These are phyloP conservation scores for Hippocampus mohnikei DNA, from an alignment of 2,113 vertebrate species.

Conservation along the genomic window DNA sequence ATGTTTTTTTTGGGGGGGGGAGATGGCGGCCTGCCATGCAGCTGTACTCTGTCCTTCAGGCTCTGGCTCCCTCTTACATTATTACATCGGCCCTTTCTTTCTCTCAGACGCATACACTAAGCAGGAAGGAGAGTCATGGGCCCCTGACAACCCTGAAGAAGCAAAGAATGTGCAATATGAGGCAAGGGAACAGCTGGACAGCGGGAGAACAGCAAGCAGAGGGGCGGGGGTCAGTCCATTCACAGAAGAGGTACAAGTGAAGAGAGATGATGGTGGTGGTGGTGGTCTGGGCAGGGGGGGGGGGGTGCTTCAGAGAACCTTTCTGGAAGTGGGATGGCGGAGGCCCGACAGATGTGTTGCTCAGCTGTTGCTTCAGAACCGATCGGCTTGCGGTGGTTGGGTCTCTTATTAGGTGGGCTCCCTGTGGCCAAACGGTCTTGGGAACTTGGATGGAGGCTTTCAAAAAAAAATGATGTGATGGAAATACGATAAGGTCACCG, in stretches of 20 bases:
- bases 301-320: constrained; percentile 16
- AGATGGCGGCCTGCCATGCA: constrained; percentile 43
- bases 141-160: constrained; percentile 64
- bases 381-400: constrained; percentile 45
- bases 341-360: constrained; percentile 55
- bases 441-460: constrained; percentile 39
- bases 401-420: constrained; percentile 39
- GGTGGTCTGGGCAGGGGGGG: constrained; percentile 10
- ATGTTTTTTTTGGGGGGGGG: constrained; percentile 11
- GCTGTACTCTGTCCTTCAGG: constrained; percentile 69
- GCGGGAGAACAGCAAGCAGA: constrained; percentile 15
- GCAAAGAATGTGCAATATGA: constrained; percentile 72
- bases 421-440: constrained; percentile 52
- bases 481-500: constrained; percentile 52
- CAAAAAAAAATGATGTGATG: constrained; percentile 27
- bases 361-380: constrained; percentile 65
- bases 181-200: constrained; percentile 69
- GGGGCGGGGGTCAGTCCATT: constrained; percentile 28
- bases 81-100: constrained; percentile 41
- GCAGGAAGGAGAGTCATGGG: constrained; percentile 61
- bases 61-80: constrained; percentile 44
- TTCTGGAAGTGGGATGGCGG: constrained; percentile 37
- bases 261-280: background rate
- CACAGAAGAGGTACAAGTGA: constrained; percentile 31
- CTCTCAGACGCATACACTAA: constrained; percentile 29